phyloP scores from a whole-genome alignment of 2,113 vertebrate species.

The Albula goreensis region DNA sequence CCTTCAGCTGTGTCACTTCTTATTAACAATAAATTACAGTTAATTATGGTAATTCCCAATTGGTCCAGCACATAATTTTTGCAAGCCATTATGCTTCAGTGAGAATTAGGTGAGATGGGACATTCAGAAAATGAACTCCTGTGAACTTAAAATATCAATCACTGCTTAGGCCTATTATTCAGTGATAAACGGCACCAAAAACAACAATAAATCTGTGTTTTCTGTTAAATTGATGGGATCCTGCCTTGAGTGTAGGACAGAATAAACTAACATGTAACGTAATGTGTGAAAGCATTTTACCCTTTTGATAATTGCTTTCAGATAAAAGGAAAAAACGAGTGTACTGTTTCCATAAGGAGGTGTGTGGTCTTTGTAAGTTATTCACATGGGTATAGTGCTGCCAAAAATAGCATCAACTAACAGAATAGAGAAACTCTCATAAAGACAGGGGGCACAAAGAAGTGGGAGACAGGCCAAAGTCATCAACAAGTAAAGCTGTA shows the following conservation, averaged over 20 bases:
- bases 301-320: conserved; percentile 56
- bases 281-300: conserved; percentile 59
- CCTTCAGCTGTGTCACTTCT: neutral
- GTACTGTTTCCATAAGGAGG: conserved; percentile 55
- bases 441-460: neutral
- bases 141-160: neutral
- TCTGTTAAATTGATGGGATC: neutral
- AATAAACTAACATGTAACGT: conserved; percentile 53
- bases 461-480: conserved; percentile 20
- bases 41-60: neutral
- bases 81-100: neutral
- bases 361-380: conserved; percentile 74
- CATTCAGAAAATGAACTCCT: neutral
- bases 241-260: neutral
- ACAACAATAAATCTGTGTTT: neutral
- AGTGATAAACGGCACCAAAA: neutral
- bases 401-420: conserved; percentile 67
- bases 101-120: neutral
- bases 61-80: neutral
- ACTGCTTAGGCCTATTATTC: neutral
- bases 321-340: conserved; percentile 64
- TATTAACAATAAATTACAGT: neutral
- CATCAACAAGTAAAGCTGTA: conserved; percentile 14
- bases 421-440: conserved; percentile 61
- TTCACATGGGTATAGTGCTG: conserved; percentile 60